phyloP scores from a whole-genome alignment of 2,113 vertebrate species.

The Holacanthus passer region DNA sequence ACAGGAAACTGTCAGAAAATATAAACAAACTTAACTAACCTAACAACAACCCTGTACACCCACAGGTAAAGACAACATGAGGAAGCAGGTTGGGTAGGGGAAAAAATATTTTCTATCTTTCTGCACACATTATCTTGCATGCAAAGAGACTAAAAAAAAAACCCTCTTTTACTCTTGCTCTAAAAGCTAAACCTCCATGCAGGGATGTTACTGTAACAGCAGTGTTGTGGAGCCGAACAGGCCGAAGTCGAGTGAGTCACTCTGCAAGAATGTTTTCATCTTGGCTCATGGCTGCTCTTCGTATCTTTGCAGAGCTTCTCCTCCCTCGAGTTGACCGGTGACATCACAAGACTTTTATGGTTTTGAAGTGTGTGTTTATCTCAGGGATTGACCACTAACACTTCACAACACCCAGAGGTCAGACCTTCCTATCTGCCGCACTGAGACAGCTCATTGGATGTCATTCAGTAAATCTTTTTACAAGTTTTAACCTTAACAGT shows the following conservation, averaged over 20 bases:
- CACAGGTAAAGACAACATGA: not conserved
- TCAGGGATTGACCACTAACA: conserved; percentile 13
- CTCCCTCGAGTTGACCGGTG: conserved; percentile 35
- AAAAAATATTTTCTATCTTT: not conserved
- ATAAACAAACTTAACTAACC: too few species aligned
- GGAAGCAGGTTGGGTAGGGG: not conserved
- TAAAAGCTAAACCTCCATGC: not conserved
- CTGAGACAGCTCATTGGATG: not conserved
- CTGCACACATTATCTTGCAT: not conserved
- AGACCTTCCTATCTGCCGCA: conserved; percentile 19
- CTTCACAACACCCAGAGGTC: conserved; percentile 24
- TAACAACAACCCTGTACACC: too few species aligned
- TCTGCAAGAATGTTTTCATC: conserved; percentile 68
- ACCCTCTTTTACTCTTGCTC: not conserved
- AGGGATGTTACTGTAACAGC: conserved; percentile 22
- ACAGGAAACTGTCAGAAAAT: too few species aligned
- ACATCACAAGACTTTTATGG: conserved; percentile 34
- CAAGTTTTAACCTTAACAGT: conserved; percentile 18
- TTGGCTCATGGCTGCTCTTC: conserved; percentile 32
- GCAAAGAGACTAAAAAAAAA: not conserved
- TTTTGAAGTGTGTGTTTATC: conserved; percentile 19
- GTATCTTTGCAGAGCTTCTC: conserved; percentile 42
- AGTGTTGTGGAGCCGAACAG: conserved; percentile 39
- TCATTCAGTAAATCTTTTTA: conserved; percentile 25
- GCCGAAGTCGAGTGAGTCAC: conserved; percentile 68